Conservation (phyloP, 1,140 invertebrate species). For the Tetramorium alpestre region DNA sequence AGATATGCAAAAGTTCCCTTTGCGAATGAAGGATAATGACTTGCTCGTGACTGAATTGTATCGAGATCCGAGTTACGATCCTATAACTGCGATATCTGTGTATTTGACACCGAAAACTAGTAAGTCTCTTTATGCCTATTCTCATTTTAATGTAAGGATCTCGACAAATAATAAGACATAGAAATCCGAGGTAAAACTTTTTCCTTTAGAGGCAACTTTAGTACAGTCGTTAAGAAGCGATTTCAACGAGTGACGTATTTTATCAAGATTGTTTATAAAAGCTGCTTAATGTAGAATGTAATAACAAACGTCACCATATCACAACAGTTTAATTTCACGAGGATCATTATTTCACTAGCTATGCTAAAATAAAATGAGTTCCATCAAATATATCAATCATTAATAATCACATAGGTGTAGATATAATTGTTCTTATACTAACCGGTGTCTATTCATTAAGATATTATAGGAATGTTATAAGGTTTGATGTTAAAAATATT, state of each 20-base stretch:
- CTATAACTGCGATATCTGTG: constrained; percentile 99
- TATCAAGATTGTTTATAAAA: constrained; percentile 58
- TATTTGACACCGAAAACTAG: constrained; percentile 99
- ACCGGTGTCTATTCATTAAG: constrained; percentile 22
- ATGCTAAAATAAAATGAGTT: neutral
- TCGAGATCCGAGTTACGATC: constrained; percentile 96
- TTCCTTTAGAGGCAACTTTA: constrained; percentile 12
- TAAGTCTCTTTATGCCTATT: constrained; percentile 85
- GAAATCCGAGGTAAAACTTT: constrained; percentile 47
- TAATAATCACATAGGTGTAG: constrained; percentile 1
- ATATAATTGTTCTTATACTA: constrained; percentile 21
- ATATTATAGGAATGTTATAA: constrained; percentile 38
- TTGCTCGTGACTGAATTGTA: constrained; percentile 98
- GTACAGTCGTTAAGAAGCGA: constrained; percentile 49
- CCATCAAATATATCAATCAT: neutral
- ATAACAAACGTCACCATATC: constrained; percentile 66
- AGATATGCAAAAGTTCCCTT: constrained; percentile 99
- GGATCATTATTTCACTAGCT: neutral
- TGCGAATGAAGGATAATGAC: constrained; percentile 99
- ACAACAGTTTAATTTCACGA: neutral
- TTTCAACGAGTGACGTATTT: constrained; percentile 60
- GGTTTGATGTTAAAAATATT: constrained; percentile 64
- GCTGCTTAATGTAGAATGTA: constrained; percentile 70
- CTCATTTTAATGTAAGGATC: constrained; percentile 13
- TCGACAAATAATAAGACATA: constrained; percentile 20